A percentile compares a stretch with the other conserved stretches of the same genome.
Conservation (phyloP, 2,113 vertebrate species). For the Coptodon bakossiorum region DNA sequence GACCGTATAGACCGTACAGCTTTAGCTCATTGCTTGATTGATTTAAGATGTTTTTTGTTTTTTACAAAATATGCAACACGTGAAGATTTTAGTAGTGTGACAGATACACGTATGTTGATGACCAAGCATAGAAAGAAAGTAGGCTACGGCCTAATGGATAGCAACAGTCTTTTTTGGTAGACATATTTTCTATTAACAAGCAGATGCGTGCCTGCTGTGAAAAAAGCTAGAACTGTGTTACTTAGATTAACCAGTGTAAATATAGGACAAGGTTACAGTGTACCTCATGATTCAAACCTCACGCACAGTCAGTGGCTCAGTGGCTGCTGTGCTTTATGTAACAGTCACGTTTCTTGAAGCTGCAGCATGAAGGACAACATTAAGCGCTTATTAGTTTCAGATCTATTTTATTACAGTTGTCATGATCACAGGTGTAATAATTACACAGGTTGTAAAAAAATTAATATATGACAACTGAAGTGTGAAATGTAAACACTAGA, state of each 20-base stretch:
- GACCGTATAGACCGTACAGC: background rate
- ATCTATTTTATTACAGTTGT: background rate
- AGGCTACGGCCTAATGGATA: accelerated
- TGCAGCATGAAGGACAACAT: background rate
- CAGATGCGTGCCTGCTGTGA: background rate
- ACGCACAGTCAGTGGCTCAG: background rate
- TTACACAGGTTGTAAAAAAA: background rate
- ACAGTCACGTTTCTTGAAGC: background rate
- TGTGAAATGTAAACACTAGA: background rate
- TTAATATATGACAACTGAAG: background rate
- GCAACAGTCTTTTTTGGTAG: background rate
- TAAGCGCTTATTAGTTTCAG: background rate
- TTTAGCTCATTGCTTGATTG: background rate
- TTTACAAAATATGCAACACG: background rate
- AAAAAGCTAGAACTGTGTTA: background rate
- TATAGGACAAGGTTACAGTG: background rate
- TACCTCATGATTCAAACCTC: background rate
- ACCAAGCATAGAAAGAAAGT: background rate
- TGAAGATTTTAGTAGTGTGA: background rate
- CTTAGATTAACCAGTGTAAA: background rate
- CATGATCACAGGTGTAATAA: background rate
- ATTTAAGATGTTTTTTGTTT: background rate
- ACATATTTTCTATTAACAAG: background rate
- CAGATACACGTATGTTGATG: background rate
- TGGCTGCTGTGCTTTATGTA: background rate